Percentiles rank a stretch among this genome's conserved stretches.
Evolutionary conservation across 2,797 vertebrate species (phyloP).

Genomic region (Euphonia xanthogaster): DNA sequence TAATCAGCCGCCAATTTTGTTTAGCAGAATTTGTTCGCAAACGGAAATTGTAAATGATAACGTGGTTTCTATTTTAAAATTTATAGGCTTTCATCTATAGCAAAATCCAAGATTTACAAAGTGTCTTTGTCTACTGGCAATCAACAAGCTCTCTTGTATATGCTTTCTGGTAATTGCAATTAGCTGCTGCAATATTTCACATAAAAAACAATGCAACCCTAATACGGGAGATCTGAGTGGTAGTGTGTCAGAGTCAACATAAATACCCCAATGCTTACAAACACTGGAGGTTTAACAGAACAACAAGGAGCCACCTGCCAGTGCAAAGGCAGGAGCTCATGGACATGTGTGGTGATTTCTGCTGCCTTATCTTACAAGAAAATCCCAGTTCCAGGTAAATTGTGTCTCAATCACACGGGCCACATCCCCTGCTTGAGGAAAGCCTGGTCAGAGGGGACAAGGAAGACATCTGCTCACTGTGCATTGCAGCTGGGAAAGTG

Average conservation of each 20-base stretch:
- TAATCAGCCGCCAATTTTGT: slow-evolving; percentile 65
- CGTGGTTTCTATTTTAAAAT: slow-evolving; percentile 44
- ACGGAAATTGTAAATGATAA: slow-evolving; percentile 57
- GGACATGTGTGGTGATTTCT: background rate
- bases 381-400: background rate
- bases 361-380: background rate
- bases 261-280: background rate
- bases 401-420: background rate
- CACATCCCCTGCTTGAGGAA: background rate
- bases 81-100: slow-evolving; percentile 44
- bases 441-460: background rate
- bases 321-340: background rate
- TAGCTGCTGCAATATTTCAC: slow-evolving; percentile 25
- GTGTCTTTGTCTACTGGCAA: slow-evolving; percentile 39
- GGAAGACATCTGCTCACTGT: background rate
- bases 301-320: background rate
- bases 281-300: background rate
- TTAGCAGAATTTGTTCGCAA: slow-evolving; percentile 59
- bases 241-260: background rate
- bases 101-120: slow-evolving; percentile 44
- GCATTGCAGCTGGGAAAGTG: background rate
- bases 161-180: slow-evolving; percentile 52
- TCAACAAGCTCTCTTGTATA: slow-evolving; percentile 11
- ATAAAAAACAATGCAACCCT: background rate
- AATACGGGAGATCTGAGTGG: background rate